These are phyloP conservation scores for Myrmophylax atrothorax DNA, from an alignment of 2,113 vertebrate species.

Conservation along the genomic window DNA sequence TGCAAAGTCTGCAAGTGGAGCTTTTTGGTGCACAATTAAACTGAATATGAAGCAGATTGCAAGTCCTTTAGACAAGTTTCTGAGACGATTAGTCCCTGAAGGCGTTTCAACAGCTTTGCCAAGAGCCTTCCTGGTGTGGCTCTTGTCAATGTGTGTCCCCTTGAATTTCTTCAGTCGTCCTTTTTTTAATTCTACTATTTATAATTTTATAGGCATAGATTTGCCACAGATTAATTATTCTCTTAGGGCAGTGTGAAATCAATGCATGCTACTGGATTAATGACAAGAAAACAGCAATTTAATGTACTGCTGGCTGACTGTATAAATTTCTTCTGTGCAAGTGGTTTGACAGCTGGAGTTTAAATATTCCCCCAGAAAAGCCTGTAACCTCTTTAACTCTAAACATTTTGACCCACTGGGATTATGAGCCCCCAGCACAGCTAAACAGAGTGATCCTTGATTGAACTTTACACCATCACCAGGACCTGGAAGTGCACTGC, in stretches of 20 bases:
- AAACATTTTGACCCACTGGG: conserved; percentile 33
- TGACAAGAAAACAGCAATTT: background rate
- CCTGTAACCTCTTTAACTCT: conserved; percentile 40
- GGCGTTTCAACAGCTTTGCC: background rate
- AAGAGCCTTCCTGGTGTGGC: background rate
- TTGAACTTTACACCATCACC: background rate
- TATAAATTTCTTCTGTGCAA: background rate
- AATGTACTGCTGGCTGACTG: background rate
- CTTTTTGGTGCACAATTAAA: background rate
- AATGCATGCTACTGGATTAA: background rate
- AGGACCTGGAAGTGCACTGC: conserved; percentile 1
- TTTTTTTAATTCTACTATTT: background rate
- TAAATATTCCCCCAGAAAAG: conserved; percentile 30
- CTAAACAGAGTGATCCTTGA: background rate
- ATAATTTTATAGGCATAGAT: background rate
- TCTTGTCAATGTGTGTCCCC: background rate
- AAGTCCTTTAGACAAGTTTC: background rate
- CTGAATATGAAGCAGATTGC: background rate
- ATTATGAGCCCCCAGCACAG: background rate
- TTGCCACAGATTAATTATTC: background rate
- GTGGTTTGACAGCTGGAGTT: conserved; percentile 35
- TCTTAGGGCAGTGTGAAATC: background rate
- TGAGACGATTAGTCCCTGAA: background rate
- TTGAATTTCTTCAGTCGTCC: background rate
- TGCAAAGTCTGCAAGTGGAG: background rate